Percentiles rank a stretch among this genome's conserved stretches.
These are phyloP conservation scores for Carposina sasakii DNA, from an alignment of 1,140 invertebrate species.

Conservation along the genomic window DNA sequence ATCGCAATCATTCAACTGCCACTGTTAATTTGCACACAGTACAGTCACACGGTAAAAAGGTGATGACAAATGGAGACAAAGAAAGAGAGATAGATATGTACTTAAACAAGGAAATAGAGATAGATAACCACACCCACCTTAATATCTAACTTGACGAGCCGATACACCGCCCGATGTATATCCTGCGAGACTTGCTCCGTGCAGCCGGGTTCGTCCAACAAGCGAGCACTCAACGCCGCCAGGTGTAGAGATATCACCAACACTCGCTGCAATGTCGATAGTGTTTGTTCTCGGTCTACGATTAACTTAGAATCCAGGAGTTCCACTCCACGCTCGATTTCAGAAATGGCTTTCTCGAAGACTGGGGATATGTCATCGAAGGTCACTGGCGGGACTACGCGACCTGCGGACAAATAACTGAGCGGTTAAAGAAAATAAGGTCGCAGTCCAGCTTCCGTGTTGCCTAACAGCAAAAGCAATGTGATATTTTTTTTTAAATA, in stretches of 20 bases:
- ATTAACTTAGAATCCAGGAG: slow-evolving; percentile 70
- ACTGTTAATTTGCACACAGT: no score
- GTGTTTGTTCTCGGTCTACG: slow-evolving; percentile 78
- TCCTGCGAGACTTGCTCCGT: slow-evolving; percentile 70
- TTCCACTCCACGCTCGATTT: slow-evolving; percentile 75
- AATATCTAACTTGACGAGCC: slow-evolving; percentile 81
- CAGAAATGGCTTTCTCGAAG: slow-evolving; percentile 83
- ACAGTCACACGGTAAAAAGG: no score
- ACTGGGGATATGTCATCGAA: slow-evolving; percentile 88
- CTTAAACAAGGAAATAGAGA: not conserved
- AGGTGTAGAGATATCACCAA: slow-evolving; percentile 90
- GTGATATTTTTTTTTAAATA: no score
- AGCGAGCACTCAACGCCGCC: slow-evolving; percentile 81
- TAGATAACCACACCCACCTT: slow-evolving; percentile 71
- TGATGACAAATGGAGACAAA: not conserved
- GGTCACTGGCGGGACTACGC: slow-evolving; percentile 84
- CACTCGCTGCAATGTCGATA: slow-evolving; percentile 85
- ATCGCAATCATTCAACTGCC: no score
- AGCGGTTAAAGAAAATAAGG: no score
- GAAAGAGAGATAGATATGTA: not conserved
- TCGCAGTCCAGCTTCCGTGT: no score
- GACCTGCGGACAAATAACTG: slow-evolving; percentile 53
- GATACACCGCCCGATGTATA: slow-evolving; percentile 78
- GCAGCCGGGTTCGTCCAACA: slow-evolving; percentile 72
- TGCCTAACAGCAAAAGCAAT: no score